These are phyloP conservation scores for Notospermus geniculatus DNA, from an alignment of 1,140 invertebrate genomes.

Conservation along the genomic window DNA sequence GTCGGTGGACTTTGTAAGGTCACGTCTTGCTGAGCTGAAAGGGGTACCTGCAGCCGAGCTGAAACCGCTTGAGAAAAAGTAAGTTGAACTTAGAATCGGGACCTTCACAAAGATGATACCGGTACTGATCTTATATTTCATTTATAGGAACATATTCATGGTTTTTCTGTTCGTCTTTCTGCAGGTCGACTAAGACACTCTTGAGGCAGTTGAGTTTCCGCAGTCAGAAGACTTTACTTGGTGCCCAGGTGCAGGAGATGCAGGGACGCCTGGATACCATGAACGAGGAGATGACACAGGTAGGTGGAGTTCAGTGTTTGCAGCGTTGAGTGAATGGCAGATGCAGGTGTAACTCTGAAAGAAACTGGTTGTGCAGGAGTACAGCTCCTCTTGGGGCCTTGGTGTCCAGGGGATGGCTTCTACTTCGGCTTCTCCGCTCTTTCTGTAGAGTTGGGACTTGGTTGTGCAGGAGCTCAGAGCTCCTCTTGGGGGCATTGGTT, in stretches of 20 bases:
- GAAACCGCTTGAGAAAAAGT: slow-evolving; percentile 11
- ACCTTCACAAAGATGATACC: slow-evolving; percentile 2
- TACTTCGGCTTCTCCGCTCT: no score
- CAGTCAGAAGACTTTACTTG: slow-evolving; percentile 31
- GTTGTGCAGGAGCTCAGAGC: no score
- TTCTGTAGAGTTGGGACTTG: no score
- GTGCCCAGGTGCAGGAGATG: slow-evolving; percentile 37
- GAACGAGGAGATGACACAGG: slow-evolving; percentile 38
- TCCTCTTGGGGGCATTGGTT: no score
- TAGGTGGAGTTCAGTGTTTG: no score
- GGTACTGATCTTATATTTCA: no score
- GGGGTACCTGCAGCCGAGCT: slow-evolving; percentile 26
- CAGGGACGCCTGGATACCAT: slow-evolving; percentile 36
- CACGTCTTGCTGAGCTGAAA: slow-evolving; percentile 42
- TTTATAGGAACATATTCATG: no score
- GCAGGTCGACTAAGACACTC: neutral
- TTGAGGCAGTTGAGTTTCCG: slow-evolving; percentile 22
- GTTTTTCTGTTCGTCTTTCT: slow-evolving; percentile 4
- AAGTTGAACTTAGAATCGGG: neutral
- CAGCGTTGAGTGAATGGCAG: no score
- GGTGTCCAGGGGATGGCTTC: no score
- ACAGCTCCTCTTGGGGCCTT: no score
- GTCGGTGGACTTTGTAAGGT: slow-evolving; percentile 37
- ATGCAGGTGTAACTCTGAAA: no score
- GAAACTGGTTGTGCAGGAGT: no score